phyloP scores from a whole-genome alignment of 2,797 vertebrate species.

The Lagocephalus sceleratus region DNA sequence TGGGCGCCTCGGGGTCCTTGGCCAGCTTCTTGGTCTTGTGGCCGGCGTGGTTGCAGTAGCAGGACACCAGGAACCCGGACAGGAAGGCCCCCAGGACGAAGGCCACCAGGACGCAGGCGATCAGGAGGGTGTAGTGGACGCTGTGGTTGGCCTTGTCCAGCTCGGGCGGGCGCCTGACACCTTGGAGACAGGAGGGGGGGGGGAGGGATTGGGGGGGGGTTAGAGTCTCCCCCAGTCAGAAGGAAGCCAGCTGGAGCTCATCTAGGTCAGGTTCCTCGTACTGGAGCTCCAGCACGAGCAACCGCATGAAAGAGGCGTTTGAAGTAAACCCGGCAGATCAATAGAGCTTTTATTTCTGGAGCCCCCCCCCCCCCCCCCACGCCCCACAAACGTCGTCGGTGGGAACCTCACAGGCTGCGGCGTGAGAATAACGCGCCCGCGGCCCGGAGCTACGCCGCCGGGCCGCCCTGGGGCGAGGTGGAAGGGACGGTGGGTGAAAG shows the following conservation, averaged over 20 bases:
- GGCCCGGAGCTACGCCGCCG: too few relatives aligned
- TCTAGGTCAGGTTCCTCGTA: too few relatives aligned
- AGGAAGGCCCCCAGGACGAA: conserved; percentile 88
- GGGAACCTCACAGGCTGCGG: too few relatives aligned
- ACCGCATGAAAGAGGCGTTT: conserved; percentile 55
- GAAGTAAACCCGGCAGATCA: conserved; percentile 56
- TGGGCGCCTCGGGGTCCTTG: conserved; percentile 83
- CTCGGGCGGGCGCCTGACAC: conserved; percentile 79
- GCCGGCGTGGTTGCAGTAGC: conserved; percentile 84
- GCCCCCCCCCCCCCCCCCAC: too few relatives aligned
- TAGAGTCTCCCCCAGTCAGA: conserved; percentile 18
- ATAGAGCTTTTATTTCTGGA: conserved; percentile 41
- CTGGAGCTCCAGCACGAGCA: too few relatives aligned
- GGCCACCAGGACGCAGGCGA: conserved; percentile 87
- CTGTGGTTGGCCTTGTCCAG: conserved; percentile 79
- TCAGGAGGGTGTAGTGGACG: conserved; percentile 88
- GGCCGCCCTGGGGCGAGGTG: too few relatives aligned
- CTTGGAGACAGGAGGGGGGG: conserved; percentile 56
- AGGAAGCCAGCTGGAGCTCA: conserved; percentile 32
- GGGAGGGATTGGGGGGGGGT: conserved; percentile 28
- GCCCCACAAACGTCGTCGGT: too few relatives aligned
- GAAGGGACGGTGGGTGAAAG: too few relatives aligned
- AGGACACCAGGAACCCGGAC: conserved; percentile 88
- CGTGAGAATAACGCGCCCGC: too few relatives aligned
- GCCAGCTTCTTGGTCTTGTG: conserved; percentile 77